These are phyloP conservation scores for Ferrisia virgata DNA, from an alignment of 2,888 invertebrate species.

Conservation along the genomic window DNA sequence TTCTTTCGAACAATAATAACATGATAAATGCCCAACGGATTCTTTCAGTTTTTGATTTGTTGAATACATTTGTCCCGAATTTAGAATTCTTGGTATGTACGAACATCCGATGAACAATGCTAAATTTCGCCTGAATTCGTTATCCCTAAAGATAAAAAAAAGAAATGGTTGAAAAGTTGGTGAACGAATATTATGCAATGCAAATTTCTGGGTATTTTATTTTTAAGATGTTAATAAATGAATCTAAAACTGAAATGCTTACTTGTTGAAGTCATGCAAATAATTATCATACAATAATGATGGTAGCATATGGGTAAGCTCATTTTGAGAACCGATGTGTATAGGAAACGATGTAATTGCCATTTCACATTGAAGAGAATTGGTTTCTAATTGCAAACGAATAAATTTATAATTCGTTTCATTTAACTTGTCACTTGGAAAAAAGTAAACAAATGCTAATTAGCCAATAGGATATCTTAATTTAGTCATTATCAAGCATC, in stretches of 20 bases:
- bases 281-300: not conserved
- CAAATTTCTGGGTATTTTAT: not conserved
- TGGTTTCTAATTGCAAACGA: not conserved
- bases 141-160: not conserved
- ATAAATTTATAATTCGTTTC: not conserved
- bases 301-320: not conserved
- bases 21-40: not conserved
- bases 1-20: not conserved
- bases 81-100: not conserved
- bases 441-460: not conserved
- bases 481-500: no score
- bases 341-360: not conserved
- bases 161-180: not conserved
- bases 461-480: no score
- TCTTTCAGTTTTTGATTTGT: not conserved
- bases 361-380: conserved; percentile 1
- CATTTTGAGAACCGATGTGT: not conserved
- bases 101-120: not conserved
- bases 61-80: not conserved
- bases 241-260: not conserved
- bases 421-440: not conserved
- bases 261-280: not conserved
- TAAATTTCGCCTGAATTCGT: not conserved
- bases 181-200: not conserved
- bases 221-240: no score